phyloP scores from a whole-genome alignment of 92 coral and sea anemone species.

The Chrysogorgia sp. region DNA sequence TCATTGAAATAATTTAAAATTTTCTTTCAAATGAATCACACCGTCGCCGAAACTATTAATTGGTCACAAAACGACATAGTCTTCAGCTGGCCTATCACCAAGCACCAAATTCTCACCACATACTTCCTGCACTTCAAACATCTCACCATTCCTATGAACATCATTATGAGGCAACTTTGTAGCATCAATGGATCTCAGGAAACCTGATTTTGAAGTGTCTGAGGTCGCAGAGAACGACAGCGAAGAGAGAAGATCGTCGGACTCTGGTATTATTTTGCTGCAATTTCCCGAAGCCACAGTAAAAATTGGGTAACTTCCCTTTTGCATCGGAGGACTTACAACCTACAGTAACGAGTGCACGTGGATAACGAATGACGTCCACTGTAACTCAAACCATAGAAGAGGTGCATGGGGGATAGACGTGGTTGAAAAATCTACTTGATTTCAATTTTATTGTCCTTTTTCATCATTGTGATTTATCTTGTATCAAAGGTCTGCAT shows the following conservation, averaged over 20 bases:
- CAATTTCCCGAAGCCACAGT: constrained; percentile 68
- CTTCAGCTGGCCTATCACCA: constrained; percentile 34
- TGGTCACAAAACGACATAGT: constrained; percentile 41
- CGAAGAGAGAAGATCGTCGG: constrained; percentile 19
- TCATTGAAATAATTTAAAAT: too few species aligned
- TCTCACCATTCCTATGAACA: constrained; percentile 39
- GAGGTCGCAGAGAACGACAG: constrained; percentile 1
- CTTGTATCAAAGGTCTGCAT: too few species aligned
- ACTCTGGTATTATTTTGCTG: constrained; percentile 15
- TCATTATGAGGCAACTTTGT: neutral
- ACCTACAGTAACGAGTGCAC: constrained; percentile 54
- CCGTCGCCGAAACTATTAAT: neutral
- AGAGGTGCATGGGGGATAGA: too few species aligned
- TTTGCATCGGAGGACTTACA: constrained; percentile 94
- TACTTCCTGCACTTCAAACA: constrained; percentile 19
- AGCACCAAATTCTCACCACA: constrained; percentile 36
- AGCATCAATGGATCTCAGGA: neutral
- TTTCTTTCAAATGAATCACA: too few species aligned
- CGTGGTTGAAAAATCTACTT: too few species aligned
- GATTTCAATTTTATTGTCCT: too few species aligned
- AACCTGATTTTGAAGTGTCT: constrained; percentile 11
- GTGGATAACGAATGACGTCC: too few species aligned
- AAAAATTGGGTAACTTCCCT: constrained; percentile 97
- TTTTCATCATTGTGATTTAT: too few species aligned
- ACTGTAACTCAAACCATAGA: too few species aligned